Conservation (phyloP, 2,888 invertebrate genomes). For the Desoria tigrina region DNA sequence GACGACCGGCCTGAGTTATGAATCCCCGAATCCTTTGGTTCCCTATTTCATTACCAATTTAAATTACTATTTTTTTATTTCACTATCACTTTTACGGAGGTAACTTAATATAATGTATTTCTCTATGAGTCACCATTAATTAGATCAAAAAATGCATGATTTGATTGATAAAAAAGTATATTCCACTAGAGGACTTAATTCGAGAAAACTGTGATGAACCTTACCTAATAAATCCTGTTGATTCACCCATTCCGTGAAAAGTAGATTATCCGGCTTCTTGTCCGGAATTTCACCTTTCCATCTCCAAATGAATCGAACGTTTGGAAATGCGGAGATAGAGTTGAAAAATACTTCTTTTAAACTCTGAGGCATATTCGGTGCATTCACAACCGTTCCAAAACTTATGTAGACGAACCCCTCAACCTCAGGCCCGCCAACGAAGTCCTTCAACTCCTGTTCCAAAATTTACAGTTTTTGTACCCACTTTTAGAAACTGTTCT, state of each 20-base stretch:
- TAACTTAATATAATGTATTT: too few relatives aligned
- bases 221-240: slow-evolving; percentile 53
- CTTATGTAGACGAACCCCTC: slow-evolving; percentile 49
- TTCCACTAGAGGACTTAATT: too few relatives aligned
- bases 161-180: too few relatives aligned
- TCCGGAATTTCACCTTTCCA: slow-evolving; percentile 43
- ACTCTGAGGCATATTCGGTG: slow-evolving; percentile 20
- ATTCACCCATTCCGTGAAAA: slow-evolving; percentile 49
- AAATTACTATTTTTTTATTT: too few relatives aligned
- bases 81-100: too few relatives aligned
- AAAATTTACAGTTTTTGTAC: not conserved
- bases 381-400: slow-evolving; percentile 35
- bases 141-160: too few relatives aligned
- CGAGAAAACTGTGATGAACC: too few relatives aligned
- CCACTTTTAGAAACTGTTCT: too few relatives aligned
- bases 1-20: slow-evolving; percentile 33
- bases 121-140: too few relatives aligned
- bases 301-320: slow-evolving; percentile 51
- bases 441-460: too few relatives aligned
- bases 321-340: slow-evolving; percentile 32
- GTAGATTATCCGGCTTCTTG: slow-evolving; percentile 48
- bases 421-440: too few relatives aligned
- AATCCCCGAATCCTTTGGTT: slow-evolving; percentile 42
- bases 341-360: slow-evolving; percentile 41
- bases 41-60: slow-evolving; percentile 4